Percentiles rank a stretch among this genome's conserved stretches.
Evolutionary conservation across 2,888 invertebrate genomes (phyloP).

Genomic region (Esperia sulphurella): DNA sequence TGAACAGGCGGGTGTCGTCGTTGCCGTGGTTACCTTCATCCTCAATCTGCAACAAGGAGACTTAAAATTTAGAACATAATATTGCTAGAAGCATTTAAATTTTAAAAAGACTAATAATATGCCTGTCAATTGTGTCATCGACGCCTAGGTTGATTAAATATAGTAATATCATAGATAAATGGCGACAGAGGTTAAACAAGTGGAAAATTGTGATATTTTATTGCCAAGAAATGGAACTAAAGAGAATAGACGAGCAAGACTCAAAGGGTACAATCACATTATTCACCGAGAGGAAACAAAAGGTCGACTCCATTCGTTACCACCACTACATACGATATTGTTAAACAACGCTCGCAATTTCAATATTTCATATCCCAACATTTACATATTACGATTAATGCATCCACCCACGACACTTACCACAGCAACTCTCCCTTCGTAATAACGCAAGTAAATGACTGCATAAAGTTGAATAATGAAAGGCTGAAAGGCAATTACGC

Average conservation of each 20-base stretch:
- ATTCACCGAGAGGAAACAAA: conserved; percentile 28
- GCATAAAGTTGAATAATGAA: conserved; percentile 79
- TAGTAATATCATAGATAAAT: too few relatives aligned
- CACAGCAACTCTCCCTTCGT: conserved; percentile 68
- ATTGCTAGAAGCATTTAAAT: too few relatives aligned
- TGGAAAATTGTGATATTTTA: too few relatives aligned
- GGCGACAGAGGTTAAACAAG: too few relatives aligned
- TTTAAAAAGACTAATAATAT: too few relatives aligned
- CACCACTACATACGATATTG: conserved; percentile 37
- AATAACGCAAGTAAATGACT: conserved; percentile 78
- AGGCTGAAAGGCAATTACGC: conserved; percentile 78
- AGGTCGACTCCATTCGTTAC: conserved; percentile 29
- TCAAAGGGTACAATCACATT: conserved; percentile 1
- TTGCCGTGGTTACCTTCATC: conserved; percentile 99
- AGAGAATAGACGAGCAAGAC: not conserved
- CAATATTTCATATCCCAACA: conserved; percentile 71
- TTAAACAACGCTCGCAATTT: conserved; percentile 59
- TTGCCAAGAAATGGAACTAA: not conserved
- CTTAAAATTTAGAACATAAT: not conserved
- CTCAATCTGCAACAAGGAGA: conserved; percentile 88
- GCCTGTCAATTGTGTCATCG: too few relatives aligned
- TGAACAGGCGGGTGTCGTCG: conserved; percentile 97
- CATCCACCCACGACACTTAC: conserved; percentile 73
- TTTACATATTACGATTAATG: conserved; percentile 78
- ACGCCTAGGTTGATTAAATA: too few relatives aligned